Percentiles rank a stretch among this genome's conserved stretches.
phyloP scores from a whole-genome alignment of 2,797 vertebrate species.

The Champsocephalus gunnari region DNA sequence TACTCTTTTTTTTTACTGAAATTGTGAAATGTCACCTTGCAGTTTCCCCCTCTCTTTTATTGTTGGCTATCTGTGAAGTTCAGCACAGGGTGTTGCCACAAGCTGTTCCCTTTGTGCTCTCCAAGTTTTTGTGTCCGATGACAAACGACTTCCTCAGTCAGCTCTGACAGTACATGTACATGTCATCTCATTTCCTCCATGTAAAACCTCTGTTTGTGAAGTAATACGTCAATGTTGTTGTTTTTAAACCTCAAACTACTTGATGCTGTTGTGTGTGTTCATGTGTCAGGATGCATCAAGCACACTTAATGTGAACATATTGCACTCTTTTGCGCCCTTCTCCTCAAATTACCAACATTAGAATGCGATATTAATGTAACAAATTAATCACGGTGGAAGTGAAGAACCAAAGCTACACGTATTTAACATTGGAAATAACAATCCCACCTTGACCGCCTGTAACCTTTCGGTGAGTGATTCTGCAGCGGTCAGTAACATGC shows the following conservation, averaged over 20 bases:
- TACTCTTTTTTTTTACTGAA: constrained; percentile 79
- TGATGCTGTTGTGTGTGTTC: constrained; percentile 34
- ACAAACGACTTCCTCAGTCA: constrained; percentile 74
- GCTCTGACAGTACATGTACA: constrained; percentile 72
- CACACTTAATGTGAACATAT: constrained; percentile 37
- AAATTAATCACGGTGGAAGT: constrained; percentile 54
- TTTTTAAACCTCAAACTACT: constrained; percentile 20
- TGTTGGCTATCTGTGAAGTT: constrained; percentile 77
- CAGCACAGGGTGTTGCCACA: constrained; percentile 77
- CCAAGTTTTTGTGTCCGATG: constrained; percentile 74
- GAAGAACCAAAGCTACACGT: constrained; percentile 42
- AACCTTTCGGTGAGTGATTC: constrained; percentile 73
- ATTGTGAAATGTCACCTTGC: constrained; percentile 87
- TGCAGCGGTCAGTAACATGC: constrained; percentile 65
- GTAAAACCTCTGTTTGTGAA: constrained; percentile 53
- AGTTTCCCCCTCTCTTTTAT: constrained; percentile 73
- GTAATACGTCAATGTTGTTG: constrained; percentile 18
- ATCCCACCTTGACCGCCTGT: constrained; percentile 75
- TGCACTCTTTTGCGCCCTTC: constrained; percentile 35
- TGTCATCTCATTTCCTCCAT: constrained; percentile 64
- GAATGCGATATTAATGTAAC: constrained; percentile 17
- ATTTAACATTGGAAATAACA: constrained; percentile 59
- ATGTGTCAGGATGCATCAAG: constrained; percentile 41
- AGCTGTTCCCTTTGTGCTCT: constrained; percentile 75
- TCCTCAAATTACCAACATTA: constrained; percentile 59